Evolutionary conservation across 92 coral and sea anemone species (phyloP).

Genomic region (Zoanthus gigantus): DNA sequence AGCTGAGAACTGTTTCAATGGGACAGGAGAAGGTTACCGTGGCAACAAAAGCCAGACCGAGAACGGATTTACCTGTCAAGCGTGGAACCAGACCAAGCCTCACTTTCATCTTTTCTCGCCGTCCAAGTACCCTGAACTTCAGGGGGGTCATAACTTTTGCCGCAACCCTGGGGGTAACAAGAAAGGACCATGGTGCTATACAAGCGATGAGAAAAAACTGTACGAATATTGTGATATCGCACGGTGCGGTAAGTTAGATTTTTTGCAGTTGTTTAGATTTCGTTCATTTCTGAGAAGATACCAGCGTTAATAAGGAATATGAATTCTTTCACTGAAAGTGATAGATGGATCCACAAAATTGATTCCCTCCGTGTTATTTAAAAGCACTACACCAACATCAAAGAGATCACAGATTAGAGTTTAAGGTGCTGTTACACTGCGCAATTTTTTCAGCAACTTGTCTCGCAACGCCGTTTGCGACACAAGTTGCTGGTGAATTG

Average conservation of each 20-base stretch:
- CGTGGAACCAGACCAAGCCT: constrained; percentile 83
- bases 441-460: no score
- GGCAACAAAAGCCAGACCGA: constrained; percentile 91
- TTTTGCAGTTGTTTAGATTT: no score
- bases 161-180: constrained; percentile 97
- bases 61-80: constrained; percentile 82
- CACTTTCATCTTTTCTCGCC: constrained; percentile 76
- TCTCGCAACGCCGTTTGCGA: no score
- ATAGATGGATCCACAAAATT: no score
- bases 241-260: constrained; percentile 81
- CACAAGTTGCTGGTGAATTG: no score
- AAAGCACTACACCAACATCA: no score
- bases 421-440: no score
- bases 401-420: no score
- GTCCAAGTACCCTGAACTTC: constrained; percentile 73
- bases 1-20: constrained; percentile 83
- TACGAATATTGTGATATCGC: constrained; percentile 86
- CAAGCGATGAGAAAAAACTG: constrained; percentile 66
- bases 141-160: constrained; percentile 94
- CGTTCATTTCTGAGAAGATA: no score
- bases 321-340: no score
- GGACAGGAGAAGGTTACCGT: constrained; percentile 76
- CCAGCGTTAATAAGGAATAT: no score
- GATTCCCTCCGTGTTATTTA: no score
- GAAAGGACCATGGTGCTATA: constrained; percentile 90